These are phyloP conservation scores for Neoarius graeffei DNA, from an alignment of 2,113 vertebrate genomes.

Conservation along the genomic window DNA sequence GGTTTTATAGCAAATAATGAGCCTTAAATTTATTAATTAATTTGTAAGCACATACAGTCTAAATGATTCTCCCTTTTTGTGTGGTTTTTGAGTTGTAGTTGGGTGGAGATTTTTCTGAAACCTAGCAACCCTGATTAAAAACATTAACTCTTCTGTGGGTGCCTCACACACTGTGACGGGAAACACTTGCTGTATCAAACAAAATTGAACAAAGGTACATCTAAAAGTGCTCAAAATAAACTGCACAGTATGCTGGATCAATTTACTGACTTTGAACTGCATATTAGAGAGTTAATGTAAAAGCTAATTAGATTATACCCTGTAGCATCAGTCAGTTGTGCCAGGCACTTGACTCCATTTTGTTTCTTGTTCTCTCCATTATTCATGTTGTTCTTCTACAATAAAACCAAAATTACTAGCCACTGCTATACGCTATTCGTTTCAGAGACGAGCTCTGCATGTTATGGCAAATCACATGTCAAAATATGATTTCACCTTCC, in stretches of 20 bases:
- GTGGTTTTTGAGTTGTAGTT: not conserved
- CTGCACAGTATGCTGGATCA: not conserved
- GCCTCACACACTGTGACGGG: not conserved
- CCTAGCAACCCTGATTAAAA: not conserved
- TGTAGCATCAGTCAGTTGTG: not conserved
- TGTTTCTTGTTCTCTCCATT: not conserved
- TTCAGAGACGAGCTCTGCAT: not conserved
- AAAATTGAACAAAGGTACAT: not conserved
- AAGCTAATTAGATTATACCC: not conserved
- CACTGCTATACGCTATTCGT: not conserved
- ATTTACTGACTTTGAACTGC: not conserved
- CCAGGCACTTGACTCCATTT: not conserved
- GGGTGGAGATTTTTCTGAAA: not conserved
- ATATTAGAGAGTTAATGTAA: not conserved
- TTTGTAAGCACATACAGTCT: not conserved
- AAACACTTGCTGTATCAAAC: not conserved
- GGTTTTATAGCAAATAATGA: not conserved
- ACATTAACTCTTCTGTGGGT: not conserved
- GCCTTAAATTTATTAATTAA: too few species aligned
- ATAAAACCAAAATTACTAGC: not conserved
- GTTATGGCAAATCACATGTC: not conserved
- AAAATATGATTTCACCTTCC: slow-evolving; percentile 44
- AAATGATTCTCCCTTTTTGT: not conserved
- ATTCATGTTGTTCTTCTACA: not conserved
- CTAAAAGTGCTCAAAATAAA: not conserved